Percentiles rank a stretch among this genome's conserved stretches.
Conservation (phyloP, 2,888 invertebrate genomes). For the Maniola hyperantus region DNA sequence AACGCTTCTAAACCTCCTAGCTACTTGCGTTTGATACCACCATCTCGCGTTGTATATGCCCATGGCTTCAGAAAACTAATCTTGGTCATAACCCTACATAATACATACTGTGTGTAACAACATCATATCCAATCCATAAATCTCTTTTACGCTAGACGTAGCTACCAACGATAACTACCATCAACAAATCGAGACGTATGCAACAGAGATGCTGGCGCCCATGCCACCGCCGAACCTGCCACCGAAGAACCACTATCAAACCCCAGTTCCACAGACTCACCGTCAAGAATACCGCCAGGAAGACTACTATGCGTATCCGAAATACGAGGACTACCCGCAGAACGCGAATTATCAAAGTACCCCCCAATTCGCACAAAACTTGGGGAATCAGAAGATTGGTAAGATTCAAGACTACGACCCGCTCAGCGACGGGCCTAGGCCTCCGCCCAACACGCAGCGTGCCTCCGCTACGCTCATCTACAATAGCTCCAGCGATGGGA, state of each 20-base stretch:
- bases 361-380: constrained; percentile 36
- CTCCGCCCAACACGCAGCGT: constrained; percentile 87
- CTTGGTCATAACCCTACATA: constrained; percentile 15
- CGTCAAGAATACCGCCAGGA: constrained; percentile 43
- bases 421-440: constrained; percentile 86
- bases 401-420: constrained; percentile 93
- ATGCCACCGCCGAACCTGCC: constrained; percentile 64
- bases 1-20: no score
- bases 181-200: constrained; percentile 77
- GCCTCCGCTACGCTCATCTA: constrained; percentile 93
- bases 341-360: constrained; percentile 41
- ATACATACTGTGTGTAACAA: constrained; percentile 13
- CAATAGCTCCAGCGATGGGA: constrained; percentile 80
- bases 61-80: constrained; percentile 5
- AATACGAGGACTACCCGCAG: constrained; percentile 51
- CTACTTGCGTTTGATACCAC: no score
- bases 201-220: constrained; percentile 72
- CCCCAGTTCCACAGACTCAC: constrained; percentile 50
- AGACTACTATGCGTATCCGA: constrained; percentile 45
- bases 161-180: constrained; percentile 73
- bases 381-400: constrained; percentile 80
- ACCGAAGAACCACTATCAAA: constrained; percentile 71
- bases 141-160: constrained; percentile 53
- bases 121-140: constrained; percentile 21
- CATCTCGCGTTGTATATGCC: background rate